These are phyloP conservation scores for Sesamia inferens DNA, from an alignment of 2,888 invertebrate genomes.

Conservation along the genomic window DNA sequence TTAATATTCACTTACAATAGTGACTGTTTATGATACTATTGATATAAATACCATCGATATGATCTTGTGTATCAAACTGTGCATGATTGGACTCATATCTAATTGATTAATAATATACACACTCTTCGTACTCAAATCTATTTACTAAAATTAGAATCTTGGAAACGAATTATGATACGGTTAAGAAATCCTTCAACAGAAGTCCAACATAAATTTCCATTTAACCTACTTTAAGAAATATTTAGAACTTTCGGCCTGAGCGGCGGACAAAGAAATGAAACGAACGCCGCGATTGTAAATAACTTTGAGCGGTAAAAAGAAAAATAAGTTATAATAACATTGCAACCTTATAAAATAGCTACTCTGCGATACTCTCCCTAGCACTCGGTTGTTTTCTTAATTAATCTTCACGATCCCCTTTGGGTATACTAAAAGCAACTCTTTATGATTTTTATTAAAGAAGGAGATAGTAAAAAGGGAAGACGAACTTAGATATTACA, in stretches of 20 bases:
- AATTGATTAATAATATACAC: slow-evolving; percentile 49
- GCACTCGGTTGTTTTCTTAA: slow-evolving; percentile 59
- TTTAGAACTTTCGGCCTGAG: slow-evolving; percentile 41
- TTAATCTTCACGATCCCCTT: slow-evolving; percentile 53
- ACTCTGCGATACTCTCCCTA: slow-evolving; percentile 41
- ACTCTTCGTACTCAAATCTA: slow-evolving; percentile 29
- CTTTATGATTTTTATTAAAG: slow-evolving; percentile 54
- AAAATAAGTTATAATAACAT: slow-evolving; percentile 58
- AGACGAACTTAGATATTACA: slow-evolving; percentile 18
- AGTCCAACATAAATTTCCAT: slow-evolving; percentile 40
- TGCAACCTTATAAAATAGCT: slow-evolving; percentile 55
- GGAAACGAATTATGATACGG: slow-evolving; percentile 29
- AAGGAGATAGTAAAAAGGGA: slow-evolving; percentile 38
- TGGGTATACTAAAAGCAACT: slow-evolving; percentile 59
- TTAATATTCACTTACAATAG: slow-evolving; percentile 5
- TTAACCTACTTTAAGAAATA: slow-evolving; percentile 53
- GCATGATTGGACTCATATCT: slow-evolving; percentile 30
- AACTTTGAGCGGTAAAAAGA: slow-evolving; percentile 55
- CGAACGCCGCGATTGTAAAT: slow-evolving; percentile 52
- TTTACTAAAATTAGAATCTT: slow-evolving; percentile 45
- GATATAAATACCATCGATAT: slow-evolving; percentile 30
- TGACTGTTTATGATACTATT: not conserved
- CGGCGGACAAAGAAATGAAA: slow-evolving; percentile 50
- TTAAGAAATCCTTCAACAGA: slow-evolving; percentile 23
- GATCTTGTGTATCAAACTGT: slow-evolving; percentile 25